Conservation (phyloP, 2,113 vertebrate genomes). For the Gymnorhina tibicen region DNA sequence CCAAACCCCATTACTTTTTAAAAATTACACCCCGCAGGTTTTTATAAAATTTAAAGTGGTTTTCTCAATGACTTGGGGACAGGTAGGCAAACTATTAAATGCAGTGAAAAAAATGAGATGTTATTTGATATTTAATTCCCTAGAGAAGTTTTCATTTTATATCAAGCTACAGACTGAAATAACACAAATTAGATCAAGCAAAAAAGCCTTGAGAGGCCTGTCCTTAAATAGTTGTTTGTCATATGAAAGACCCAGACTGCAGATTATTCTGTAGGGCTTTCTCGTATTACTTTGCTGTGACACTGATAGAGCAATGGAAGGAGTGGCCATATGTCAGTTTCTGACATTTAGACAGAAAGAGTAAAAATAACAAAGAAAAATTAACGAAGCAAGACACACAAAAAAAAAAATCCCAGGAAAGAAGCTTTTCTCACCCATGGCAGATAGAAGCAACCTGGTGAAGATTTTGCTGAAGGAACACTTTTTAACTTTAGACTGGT, state of each 20-base stretch:
- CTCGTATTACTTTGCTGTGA: neutral
- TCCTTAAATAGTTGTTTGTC: slow-evolving; percentile 14
- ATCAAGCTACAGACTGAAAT: neutral
- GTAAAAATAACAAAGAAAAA: neutral
- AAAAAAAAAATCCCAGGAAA: neutral
- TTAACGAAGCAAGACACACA: neutral
- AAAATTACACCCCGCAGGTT: neutral
- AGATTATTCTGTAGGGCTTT: neutral
- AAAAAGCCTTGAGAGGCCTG: neutral
- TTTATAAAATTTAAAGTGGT: neutral
- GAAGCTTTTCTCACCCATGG: neutral
- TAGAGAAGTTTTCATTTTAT: slow-evolving; percentile 8
- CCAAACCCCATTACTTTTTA: neutral
- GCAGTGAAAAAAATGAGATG: neutral
- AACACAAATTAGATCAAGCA: neutral
- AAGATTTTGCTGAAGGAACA: neutral
- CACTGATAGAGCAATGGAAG: neutral
- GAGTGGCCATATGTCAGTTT: neutral
- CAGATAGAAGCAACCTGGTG: neutral
- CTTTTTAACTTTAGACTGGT: neutral
- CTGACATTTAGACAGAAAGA: neutral
- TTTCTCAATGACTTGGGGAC: neutral
- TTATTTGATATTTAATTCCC: neutral
- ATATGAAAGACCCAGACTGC: neutral
- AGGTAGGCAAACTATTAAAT: neutral